Evolutionary conservation across 2,113 vertebrate species (phyloP).

Genomic region (Apteryx mantelli): DNA sequence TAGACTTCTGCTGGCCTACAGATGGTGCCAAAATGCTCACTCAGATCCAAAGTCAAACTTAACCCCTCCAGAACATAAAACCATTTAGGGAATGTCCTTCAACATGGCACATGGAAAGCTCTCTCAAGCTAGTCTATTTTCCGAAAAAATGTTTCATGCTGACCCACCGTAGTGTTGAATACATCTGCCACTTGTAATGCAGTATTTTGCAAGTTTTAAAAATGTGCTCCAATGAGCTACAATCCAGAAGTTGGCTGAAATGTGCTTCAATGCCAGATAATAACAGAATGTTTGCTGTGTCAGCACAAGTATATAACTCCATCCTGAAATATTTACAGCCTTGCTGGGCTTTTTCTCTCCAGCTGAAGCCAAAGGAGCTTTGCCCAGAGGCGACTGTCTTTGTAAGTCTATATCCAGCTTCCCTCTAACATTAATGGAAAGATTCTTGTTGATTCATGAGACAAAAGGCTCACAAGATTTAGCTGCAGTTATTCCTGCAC

Average conservation of each 20-base stretch:
- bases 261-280: neutral
- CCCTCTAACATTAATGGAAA: neutral
- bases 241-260: neutral
- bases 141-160: neutral
- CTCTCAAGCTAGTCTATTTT: neutral
- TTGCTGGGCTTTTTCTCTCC: neutral
- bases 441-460: neutral
- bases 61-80: neutral
- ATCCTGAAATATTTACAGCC: constrained; percentile 28
- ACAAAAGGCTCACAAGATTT: neutral
- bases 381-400: neutral
- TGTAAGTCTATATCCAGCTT: neutral
- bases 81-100: neutral
- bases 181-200: neutral
- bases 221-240: neutral
- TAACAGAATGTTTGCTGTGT: constrained; percentile 4
- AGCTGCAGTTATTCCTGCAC: neutral
- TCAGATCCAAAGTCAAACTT: neutral
- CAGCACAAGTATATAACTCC: constrained; percentile 10
- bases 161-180: neutral
- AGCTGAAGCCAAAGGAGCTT: neutral
- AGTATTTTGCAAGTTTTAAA: neutral
- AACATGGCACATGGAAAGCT: neutral
- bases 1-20: neutral
- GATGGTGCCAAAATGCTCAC: neutral